phyloP scores from a whole-genome alignment of 2,113 vertebrate genomes.

The Carassius carassius region DNA sequence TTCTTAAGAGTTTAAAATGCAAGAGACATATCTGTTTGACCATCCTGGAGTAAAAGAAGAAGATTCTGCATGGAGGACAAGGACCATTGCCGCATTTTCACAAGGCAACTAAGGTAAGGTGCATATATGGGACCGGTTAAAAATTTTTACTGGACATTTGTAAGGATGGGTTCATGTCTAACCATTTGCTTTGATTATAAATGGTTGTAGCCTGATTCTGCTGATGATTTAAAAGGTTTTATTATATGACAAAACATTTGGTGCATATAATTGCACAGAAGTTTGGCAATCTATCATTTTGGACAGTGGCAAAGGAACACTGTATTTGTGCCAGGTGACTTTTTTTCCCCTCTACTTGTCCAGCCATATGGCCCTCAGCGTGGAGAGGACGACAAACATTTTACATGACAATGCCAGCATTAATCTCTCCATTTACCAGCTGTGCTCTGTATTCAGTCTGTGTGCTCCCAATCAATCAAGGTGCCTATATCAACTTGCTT shows the following conservation, averaged over 20 bases:
- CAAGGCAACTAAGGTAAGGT: conserved; percentile 82
- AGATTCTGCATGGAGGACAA: conserved; percentile 81
- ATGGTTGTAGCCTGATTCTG: conserved; percentile 54
- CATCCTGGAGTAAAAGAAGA: conserved; percentile 82
- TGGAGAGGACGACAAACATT: conserved; percentile 69
- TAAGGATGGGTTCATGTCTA: conserved; percentile 41
- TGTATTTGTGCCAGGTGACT: conserved; percentile 55
- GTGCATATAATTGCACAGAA: conserved; percentile 66
- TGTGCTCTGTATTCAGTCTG: conserved; percentile 23
- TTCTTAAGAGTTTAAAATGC: conserved; percentile 68
- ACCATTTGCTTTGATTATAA: conserved; percentile 58
- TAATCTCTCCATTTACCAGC: conserved; percentile 63
- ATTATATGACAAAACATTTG: conserved; percentile 69
- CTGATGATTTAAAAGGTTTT: conserved; percentile 53
- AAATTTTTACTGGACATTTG: not conserved
- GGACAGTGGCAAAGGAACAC: not conserved
- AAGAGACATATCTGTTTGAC: conserved; percentile 79
- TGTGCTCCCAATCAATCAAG: conserved; percentile 44
- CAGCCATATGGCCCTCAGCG: conserved; percentile 69
- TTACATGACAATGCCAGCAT: conserved; percentile 67
- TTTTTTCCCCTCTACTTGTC: conserved; percentile 56
- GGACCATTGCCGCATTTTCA: conserved; percentile 79
- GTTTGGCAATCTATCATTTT: conserved; percentile 47
- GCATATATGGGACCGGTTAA: not conserved
- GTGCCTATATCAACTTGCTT: conserved; percentile 47